Conservation (phyloP, 2,888 invertebrate species). For the Drosophila cracens region DNA sequence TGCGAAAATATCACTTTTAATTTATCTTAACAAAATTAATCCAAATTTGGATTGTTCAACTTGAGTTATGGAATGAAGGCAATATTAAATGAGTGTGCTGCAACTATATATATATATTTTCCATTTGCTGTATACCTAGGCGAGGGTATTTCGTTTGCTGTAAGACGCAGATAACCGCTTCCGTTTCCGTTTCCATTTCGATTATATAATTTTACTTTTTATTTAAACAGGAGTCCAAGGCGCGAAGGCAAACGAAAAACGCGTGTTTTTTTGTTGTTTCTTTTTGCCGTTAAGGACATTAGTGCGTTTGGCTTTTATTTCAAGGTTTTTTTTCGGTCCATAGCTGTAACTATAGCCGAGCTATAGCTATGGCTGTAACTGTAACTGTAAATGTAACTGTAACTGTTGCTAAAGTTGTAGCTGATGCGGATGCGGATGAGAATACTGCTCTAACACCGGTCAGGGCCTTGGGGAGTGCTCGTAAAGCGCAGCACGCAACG, state of each 20-base stretch:
- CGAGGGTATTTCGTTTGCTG: constrained; percentile 19
- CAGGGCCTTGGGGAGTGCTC: constrained; percentile 57
- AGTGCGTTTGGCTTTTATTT: constrained; percentile 66
- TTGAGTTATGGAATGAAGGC: neutral
- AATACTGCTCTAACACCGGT: constrained; percentile 6
- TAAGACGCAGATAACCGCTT: neutral
- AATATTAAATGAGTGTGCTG: neutral
- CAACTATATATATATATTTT: neutral
- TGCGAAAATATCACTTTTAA: neutral
- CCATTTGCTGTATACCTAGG: neutral
- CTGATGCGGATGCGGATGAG: neutral
- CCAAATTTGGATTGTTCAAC: neutral
- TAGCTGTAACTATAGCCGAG: constrained; percentile 7
- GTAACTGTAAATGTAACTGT: neutral
- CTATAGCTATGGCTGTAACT: constrained; percentile 1
- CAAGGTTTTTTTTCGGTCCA: constrained; percentile 38
- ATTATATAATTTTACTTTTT: constrained; percentile 32
- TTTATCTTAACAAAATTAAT: neutral
- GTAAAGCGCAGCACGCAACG: constrained; percentile 69
- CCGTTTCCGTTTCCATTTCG: neutral
- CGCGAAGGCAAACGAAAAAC: constrained; percentile 25
- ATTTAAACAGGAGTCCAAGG: constrained; percentile 36
- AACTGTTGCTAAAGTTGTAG: constrained; percentile 1
- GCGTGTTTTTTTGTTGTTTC: constrained; percentile 5
- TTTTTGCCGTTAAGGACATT: constrained; percentile 64